Evolutionary conservation across 2,113 vertebrate genomes (phyloP).

Genomic region (Solea senegalensis): DNA sequence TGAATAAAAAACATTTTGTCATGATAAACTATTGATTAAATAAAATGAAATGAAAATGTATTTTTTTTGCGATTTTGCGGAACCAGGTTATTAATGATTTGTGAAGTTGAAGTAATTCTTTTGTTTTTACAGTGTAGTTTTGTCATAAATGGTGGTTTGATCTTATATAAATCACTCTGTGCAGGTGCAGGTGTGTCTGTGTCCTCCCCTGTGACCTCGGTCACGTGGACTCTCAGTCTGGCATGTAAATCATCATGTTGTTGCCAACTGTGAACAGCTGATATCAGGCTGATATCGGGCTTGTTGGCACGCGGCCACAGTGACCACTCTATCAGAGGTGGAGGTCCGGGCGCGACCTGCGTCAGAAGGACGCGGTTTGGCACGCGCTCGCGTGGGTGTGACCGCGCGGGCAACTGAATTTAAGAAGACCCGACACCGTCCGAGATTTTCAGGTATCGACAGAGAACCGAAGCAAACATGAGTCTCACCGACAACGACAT

Average conservation of each 20-base stretch:
- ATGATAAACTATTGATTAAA: too few relatives aligned
- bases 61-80: too few relatives aligned
- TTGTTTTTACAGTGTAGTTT: too few relatives aligned
- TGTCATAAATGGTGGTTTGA: too few relatives aligned
- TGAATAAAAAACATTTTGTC: too few relatives aligned
- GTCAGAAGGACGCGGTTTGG: slow-evolving; percentile 39
- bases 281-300: slow-evolving; percentile 55
- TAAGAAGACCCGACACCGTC: slow-evolving; percentile 37
- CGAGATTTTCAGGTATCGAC: background rate
- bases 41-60: too few relatives aligned
- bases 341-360: slow-evolving; percentile 3
- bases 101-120: too few relatives aligned
- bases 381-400: slow-evolving; percentile 49
- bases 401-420: slow-evolving; percentile 41
- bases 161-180: too few relatives aligned
- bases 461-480: slow-evolving; percentile 68
- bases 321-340: slow-evolving; percentile 18
- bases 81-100: too few relatives aligned
- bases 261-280: slow-evolving; percentile 41
- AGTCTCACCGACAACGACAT: slow-evolving; percentile 76
- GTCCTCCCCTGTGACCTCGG: too few relatives aligned
- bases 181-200: too few relatives aligned
- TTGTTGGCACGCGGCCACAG: slow-evolving; percentile 31
- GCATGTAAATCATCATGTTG: background rate
- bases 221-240: too few relatives aligned